These are phyloP conservation scores for Psilopsiagon aymara DNA, from an alignment of 2,113 vertebrate species.

Conservation along the genomic window DNA sequence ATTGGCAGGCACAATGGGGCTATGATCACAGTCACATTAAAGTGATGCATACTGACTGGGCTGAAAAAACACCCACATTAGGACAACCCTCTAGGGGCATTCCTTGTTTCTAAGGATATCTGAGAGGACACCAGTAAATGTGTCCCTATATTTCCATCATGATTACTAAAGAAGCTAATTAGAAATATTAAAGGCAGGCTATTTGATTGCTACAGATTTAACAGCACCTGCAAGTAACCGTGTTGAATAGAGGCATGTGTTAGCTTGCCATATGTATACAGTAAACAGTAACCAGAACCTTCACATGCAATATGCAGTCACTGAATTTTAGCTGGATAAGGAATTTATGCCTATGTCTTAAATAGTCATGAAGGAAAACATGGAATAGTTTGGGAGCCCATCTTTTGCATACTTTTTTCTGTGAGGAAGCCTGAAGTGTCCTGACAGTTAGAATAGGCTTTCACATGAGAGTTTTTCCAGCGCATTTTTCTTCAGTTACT, in stretches of 20 bases:
- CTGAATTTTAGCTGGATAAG: not conserved
- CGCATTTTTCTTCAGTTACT: not conserved
- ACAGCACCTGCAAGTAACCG: slow-evolving; percentile 11
- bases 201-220: slow-evolving; percentile 13
- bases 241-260: not conserved
- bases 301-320: not conserved
- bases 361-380: not conserved
- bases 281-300: not conserved
- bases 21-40: slow-evolving; percentile 1
- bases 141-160: slow-evolving; percentile 30
- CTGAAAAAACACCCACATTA: slow-evolving; percentile 35
- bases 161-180: slow-evolving; percentile 37
- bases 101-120: slow-evolving; percentile 31
- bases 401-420: not conserved
- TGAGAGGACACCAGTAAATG: slow-evolving; percentile 34
- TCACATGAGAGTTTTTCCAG: not conserved
- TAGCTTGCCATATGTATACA: not conserved
- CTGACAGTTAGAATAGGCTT: not conserved
- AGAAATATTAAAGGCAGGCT: slow-evolving; percentile 28
- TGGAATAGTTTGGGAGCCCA: not conserved
- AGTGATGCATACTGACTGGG: slow-evolving; percentile 38
- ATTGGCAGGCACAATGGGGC: slow-evolving; percentile 6
- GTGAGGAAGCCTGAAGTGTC: not conserved
- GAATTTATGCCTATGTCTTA: not conserved
- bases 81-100: slow-evolving; percentile 21